Percentiles rank a stretch among this genome's conserved stretches.
phyloP scores from a whole-genome alignment of 1,140 invertebrate species.

The Drosophila teissieri region DNA sequence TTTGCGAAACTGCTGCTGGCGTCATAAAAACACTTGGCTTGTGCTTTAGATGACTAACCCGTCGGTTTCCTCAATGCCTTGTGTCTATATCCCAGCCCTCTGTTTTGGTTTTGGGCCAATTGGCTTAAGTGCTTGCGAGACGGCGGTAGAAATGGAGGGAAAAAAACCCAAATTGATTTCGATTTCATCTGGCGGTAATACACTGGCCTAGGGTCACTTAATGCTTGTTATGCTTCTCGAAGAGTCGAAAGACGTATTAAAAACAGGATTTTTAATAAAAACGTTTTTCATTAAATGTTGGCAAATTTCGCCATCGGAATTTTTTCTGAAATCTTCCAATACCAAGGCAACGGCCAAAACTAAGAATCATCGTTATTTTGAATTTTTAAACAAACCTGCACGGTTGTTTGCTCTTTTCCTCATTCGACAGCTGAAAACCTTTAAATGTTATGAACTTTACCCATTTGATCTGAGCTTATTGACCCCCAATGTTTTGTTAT shows the following conservation, averaged over 20 bases:
- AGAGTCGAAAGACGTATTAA: slow-evolving; percentile 21
- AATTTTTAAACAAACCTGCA: background rate
- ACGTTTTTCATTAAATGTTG: background rate
- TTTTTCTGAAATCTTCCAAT: slow-evolving; percentile 1
- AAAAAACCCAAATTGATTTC: slow-evolving; percentile 57
- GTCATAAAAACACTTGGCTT: slow-evolving; percentile 39
- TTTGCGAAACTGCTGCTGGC: slow-evolving; percentile 44
- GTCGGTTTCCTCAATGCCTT: slow-evolving; percentile 44
- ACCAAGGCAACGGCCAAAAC: background rate
- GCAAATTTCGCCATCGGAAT: slow-evolving; percentile 22
- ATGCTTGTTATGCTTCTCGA: slow-evolving; percentile 3
- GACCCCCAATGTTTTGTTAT: background rate
- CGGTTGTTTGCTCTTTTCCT: background rate
- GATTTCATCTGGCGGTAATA: slow-evolving; percentile 40
- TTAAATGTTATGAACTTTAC: background rate
- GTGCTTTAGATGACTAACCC: slow-evolving; percentile 46
- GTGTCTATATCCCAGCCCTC: slow-evolving; percentile 25
- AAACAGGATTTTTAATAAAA: slow-evolving; percentile 15
- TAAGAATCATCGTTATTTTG: background rate
- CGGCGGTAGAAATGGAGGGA: slow-evolving; percentile 31
- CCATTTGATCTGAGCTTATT: background rate
- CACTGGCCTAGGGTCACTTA: slow-evolving; percentile 8
- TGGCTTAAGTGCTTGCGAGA: slow-evolving; percentile 27
- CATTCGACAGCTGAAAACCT: background rate
- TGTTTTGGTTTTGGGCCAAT: slow-evolving; percentile 30